Percentiles rank a stretch among this genome's conserved stretches.
phyloP scores from a whole-genome alignment of 1,140 invertebrate genomes.

The Camponotus floridanus region DNA sequence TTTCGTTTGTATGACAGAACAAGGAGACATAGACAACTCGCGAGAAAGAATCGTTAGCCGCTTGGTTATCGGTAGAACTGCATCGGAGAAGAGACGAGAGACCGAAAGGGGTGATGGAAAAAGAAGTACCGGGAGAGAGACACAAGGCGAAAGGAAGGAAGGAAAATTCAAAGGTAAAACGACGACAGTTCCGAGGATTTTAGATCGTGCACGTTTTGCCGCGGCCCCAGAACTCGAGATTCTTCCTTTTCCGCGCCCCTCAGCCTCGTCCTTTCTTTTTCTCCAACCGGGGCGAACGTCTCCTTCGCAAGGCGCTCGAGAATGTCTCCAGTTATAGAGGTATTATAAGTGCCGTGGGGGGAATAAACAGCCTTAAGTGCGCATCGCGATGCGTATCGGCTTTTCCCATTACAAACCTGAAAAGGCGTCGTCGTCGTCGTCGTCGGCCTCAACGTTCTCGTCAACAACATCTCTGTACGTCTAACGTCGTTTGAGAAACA shows the following conservation, averaged over 20 bases:
- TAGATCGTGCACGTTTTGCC: constrained; percentile 42
- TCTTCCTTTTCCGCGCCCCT: constrained; percentile 33
- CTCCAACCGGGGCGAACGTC: constrained; percentile 5
- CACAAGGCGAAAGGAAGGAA: neutral
- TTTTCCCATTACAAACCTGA: constrained; percentile 84
- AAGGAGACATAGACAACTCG: constrained; percentile 18
- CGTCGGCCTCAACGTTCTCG: constrained; percentile 64
- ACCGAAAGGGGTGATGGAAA: neutral
- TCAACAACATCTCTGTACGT: constrained; percentile 49
- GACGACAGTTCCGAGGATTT: constrained; percentile 56
- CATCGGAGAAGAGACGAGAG: constrained; percentile 55
- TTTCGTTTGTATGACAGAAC: constrained; percentile 35
- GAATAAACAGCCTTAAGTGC: constrained; percentile 84
- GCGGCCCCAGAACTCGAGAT: constrained; percentile 17
- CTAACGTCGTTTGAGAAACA: constrained; percentile 64
- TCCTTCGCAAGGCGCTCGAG: constrained; percentile 52
- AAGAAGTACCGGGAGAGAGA: neutral
- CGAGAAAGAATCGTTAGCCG: constrained; percentile 67
- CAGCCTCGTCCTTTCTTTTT: constrained; percentile 17
- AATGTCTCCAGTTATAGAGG: constrained; percentile 76
- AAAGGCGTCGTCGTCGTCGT: constrained; percentile 75
- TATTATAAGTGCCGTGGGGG: constrained; percentile 80
- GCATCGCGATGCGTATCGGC: constrained; percentile 83
- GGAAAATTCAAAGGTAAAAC: constrained; percentile 67
- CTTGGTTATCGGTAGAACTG: constrained; percentile 66